phyloP scores from a whole-genome alignment of 1,140 invertebrate genomes.

The Heterodera carotae region DNA sequence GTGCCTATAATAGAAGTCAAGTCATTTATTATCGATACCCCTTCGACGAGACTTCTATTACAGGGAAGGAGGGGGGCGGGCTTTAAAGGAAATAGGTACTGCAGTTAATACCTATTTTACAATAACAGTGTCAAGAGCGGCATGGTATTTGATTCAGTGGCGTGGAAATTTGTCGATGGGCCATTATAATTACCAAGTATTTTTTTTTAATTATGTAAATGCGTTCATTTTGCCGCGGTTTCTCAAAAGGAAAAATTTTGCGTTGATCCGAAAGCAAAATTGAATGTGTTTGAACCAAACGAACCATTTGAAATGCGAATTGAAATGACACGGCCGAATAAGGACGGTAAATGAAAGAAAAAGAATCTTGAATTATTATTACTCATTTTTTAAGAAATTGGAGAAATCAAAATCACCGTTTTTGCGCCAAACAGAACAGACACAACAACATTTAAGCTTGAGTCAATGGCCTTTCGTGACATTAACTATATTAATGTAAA shows the following conservation, averaged over 20 bases:
- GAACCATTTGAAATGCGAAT: conserved; percentile 1
- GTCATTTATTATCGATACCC: too few species aligned
- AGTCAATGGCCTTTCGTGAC: too few species aligned
- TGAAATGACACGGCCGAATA: not conserved
- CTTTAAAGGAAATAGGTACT: too few species aligned
- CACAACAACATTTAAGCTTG: too few species aligned
- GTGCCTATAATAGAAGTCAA: too few species aligned
- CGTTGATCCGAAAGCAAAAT: not conserved
- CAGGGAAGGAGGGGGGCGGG: too few species aligned
- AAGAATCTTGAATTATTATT: too few species aligned
- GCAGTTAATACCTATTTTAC: not conserved
- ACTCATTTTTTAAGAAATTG: conserved; percentile 17
- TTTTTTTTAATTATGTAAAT: not conserved
- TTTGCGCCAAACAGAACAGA: too few species aligned
- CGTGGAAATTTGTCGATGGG: not conserved
- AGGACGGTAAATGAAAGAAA: too few species aligned
- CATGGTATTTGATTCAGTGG: not conserved
- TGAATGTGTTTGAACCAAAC: not conserved
- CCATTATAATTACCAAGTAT: not conserved
- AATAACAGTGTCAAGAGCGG: not conserved
- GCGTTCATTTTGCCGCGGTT: not conserved
- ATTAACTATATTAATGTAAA: too few species aligned
- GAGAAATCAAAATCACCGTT: too few species aligned
- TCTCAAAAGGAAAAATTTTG: not conserved
- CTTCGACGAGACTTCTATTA: too few species aligned